Base-by-base conservation (phyloP, 2,113 vertebrate genomes). In the Phrynocephalus versicolor region DNA sequence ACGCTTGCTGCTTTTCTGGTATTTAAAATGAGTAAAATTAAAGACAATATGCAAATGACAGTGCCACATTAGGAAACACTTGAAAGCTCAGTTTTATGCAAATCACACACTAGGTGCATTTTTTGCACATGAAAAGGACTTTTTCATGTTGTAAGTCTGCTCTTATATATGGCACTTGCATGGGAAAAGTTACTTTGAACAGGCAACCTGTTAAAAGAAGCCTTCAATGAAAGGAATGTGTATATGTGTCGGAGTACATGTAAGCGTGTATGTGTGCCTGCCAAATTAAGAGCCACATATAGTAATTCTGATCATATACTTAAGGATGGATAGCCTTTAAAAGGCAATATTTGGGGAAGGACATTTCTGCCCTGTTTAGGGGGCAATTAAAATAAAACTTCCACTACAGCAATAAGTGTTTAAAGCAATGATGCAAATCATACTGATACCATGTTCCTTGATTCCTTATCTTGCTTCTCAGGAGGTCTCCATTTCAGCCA, bases 11-110 rank as follows among this genome's bases (percentile, higher is more conserved):
- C 81, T 85, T 86, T 65, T 77, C 9, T 0, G 30, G 79, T 70
- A 89, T 74, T 80, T 88, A 88, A 86, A 89, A n/a, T 75, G 23
- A 62, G 15, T n/a, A 83, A 88, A 74, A 89, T 88, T 85, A 91
- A 93, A 89, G 69, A 35, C 3, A 65, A n/a, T 15, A 91, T 70
- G 80, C 27, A 92, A 89, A 88, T 8, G 0, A 87, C 16, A 1
- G 21, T 78, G 37, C 67, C 75, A 84, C 62, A 73, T 73, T 3
- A 89, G 70, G 86, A 94, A 79, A 88, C 51, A 84, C 27, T 41
- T 88, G 60, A 81, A 88, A 93, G 76, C 27, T 77, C 4, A 77
- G 67, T 87, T 91, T 27, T 6, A 86, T 70, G 78, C 62, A 86
- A 86, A 80, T 79, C n/a, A 33, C 2, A 1, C 5, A 83, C 41